Conservation (phyloP, 2,113 vertebrate species). For the Fulica atra region DNA sequence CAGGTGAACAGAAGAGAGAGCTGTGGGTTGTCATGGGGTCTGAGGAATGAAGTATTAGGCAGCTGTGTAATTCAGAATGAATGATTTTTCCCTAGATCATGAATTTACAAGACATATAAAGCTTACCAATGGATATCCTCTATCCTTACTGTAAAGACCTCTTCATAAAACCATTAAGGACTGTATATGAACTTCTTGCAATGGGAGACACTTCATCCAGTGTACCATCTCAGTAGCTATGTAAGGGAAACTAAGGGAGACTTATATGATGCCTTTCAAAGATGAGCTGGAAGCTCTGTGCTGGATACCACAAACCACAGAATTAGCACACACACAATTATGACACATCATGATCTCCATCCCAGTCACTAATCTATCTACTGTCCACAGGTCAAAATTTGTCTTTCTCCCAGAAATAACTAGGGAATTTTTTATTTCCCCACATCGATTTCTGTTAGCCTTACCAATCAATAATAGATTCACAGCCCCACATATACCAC, state of each 20-base stretch:
- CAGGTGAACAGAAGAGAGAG: not conserved
- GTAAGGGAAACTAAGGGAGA: not conserved
- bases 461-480: not conserved
- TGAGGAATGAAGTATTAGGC: not conserved
- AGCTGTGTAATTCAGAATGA: not conserved
- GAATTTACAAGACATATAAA: not conserved
- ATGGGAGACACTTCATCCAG: not conserved
- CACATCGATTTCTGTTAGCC: not conserved
- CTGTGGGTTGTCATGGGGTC: not conserved
- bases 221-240: not conserved
- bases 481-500: not conserved
- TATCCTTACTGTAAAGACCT: not conserved
- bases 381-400: not conserved
- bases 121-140: not conserved
- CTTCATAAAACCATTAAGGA: not conserved
- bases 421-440: not conserved
- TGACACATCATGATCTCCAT: not conserved
- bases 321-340: not conserved
- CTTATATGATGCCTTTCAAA: not conserved
- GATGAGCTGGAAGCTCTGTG: not conserved
- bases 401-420: not conserved
- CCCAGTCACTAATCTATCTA: not conserved
- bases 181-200: fast-evolving
- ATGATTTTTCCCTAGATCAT: not conserved
- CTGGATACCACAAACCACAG: not conserved